These are phyloP conservation scores for Acrocephalus scirpaceus DNA, from an alignment of 2,797 vertebrate species.

Conservation along the genomic window DNA sequence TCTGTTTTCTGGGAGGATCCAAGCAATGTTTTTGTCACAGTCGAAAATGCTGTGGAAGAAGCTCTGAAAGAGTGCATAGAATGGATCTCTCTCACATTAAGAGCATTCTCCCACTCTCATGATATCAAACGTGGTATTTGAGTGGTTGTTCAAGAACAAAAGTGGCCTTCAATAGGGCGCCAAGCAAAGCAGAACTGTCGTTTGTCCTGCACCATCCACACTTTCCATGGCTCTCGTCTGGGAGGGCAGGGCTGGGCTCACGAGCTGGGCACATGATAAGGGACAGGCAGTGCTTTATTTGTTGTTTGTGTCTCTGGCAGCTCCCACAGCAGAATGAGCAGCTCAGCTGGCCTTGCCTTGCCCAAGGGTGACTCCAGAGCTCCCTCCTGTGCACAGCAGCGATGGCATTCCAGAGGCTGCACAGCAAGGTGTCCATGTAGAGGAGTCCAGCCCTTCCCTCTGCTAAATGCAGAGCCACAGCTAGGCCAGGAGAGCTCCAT, in stretches of 20 bases:
- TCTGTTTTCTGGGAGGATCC: background rate
- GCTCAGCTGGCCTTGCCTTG: background rate
- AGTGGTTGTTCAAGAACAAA: background rate
- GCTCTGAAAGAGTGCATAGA: background rate
- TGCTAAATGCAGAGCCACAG: background rate
- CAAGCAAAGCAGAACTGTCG: background rate
- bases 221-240: background rate
- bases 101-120: background rate
- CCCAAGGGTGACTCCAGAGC: background rate
- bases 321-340: background rate
- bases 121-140: background rate
- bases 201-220: fast-evolving
- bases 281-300: background rate
- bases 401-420: background rate
- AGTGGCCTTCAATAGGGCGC: fast-evolving
- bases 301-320: background rate
- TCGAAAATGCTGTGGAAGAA: background rate
- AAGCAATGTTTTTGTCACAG: background rate
- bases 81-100: background rate
- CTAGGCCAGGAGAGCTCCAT: background rate
- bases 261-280: background rate
- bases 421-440: background rate
- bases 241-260: background rate
- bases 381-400: background rate
- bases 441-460: background rate